These are phyloP conservation scores for Amblyjoppa proteus DNA, from an alignment of 2,888 invertebrate genomes.

Conservation along the genomic window DNA sequence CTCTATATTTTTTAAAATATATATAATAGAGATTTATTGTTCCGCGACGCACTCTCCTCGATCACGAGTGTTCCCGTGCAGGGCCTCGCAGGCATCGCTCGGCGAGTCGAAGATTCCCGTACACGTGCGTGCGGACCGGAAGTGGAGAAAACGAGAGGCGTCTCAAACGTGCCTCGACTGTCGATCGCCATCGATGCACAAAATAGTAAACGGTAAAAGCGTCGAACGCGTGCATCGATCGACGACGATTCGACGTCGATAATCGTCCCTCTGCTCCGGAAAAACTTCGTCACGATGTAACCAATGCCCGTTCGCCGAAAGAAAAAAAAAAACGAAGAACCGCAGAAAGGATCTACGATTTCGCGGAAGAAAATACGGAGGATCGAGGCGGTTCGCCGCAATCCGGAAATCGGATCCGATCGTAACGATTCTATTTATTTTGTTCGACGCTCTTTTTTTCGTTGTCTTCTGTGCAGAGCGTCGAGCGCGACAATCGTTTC, in stretches of 20 bases:
- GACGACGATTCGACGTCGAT: neutral
- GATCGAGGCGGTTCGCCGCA: constrained; percentile 52
- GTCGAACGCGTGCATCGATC: neutral
- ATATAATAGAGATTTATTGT: neutral
- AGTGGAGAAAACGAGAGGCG: constrained; percentile 68
- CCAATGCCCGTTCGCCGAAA: neutral
- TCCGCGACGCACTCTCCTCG: neutral
- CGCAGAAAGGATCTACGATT: constrained; percentile 37
- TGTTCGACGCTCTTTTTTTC: neutral
- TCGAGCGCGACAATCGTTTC: constrained; percentile 1
- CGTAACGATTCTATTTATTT: constrained; percentile 21
- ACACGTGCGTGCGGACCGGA: constrained; percentile 59
- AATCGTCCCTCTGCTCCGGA: too few species aligned
- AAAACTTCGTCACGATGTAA: neutral
- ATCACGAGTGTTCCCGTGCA: neutral
- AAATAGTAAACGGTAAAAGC: neutral
- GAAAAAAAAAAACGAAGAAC: constrained; percentile 25
- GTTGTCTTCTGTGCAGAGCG: neutral
- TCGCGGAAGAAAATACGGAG: constrained; percentile 15
- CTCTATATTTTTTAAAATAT: neutral
- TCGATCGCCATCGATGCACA: constrained; percentile 59
- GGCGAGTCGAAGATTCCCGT: constrained; percentile 14
- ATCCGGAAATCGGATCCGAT: constrained; percentile 59
- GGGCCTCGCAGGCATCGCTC: neutral
- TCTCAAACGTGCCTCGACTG: constrained; percentile 63